Evolutionary conservation across 1,140 invertebrate species (phyloP).

Genomic region (Octopus sinensis): DNA sequence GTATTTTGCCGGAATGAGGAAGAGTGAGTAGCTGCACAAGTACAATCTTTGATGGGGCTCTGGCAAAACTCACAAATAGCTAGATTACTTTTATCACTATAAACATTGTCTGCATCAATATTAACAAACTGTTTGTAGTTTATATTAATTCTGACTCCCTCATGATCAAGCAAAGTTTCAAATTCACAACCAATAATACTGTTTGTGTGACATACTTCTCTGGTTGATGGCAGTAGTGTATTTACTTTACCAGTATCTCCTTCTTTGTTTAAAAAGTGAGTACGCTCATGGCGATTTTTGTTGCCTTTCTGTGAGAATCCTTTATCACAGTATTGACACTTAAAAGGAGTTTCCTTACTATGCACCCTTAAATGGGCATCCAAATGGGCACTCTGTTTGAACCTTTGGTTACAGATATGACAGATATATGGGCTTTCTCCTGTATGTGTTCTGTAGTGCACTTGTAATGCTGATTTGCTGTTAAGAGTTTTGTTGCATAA

Average conservation of each 20-base stretch:
- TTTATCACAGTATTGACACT: slow-evolving; percentile 21
- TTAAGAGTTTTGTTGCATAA: not conserved
- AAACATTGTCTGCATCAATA: too few species aligned
- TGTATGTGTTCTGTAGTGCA: not conserved
- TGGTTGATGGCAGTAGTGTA: too few species aligned
- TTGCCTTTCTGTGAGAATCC: slow-evolving; percentile 22
- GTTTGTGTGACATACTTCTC: too few species aligned
- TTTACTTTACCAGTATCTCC: not conserved
- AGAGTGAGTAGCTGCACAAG: too few species aligned
- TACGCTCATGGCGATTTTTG: slow-evolving; percentile 17
- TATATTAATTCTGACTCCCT: too few species aligned
- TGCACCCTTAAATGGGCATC: slow-evolving; percentile 35
- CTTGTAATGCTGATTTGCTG: not conserved
- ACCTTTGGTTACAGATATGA: not conserved
- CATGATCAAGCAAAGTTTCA: too few species aligned
- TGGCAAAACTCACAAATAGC: too few species aligned
- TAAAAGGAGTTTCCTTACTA: slow-evolving; percentile 84
- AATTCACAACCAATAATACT: too few species aligned
- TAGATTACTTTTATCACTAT: too few species aligned
- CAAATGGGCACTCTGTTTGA: slow-evolving; percentile 17
- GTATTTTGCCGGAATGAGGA: too few species aligned
- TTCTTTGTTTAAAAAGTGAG: not conserved
- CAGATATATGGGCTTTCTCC: not conserved
- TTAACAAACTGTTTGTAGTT: too few species aligned
- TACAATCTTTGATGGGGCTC: too few species aligned